Evolutionary conservation across 2,888 invertebrate genomes (phyloP).

Genomic region (Acronicta aceris): DNA sequence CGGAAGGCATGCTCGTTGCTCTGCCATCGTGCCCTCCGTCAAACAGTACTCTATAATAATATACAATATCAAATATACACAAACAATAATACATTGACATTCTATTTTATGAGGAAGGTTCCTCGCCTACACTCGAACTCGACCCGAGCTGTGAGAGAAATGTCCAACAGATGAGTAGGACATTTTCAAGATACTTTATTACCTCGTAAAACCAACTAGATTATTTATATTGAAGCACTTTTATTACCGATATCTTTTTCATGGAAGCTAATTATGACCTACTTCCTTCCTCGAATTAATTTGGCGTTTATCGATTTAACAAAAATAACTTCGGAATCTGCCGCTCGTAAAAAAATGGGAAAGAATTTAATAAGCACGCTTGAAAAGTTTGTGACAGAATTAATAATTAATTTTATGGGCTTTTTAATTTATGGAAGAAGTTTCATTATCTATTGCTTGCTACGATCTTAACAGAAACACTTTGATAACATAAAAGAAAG

Average conservation of each 20-base stretch:
- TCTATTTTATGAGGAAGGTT: conserved; percentile 50
- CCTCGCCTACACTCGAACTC: conserved; percentile 52
- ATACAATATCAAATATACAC: conserved; percentile 46
- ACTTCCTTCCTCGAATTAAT: conserved; percentile 64
- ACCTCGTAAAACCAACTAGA: conserved; percentile 65
- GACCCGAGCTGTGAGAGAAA: conserved; percentile 49
- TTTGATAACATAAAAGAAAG: conserved; percentile 1
- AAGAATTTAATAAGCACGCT: conserved; percentile 46
- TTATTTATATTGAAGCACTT: conserved; percentile 65
- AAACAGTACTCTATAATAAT: conserved; percentile 29
- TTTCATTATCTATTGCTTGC: conserved; percentile 19
- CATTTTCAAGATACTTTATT: conserved; percentile 65
- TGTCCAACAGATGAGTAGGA: conserved; percentile 56
- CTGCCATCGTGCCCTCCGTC: conserved; percentile 22
- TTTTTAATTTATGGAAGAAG: conserved; percentile 30
- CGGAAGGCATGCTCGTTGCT: conserved; percentile 10
- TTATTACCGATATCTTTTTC: conserved; percentile 65
- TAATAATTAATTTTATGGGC: conserved; percentile 40
- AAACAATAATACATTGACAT: conserved; percentile 50
- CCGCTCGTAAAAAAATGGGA: conserved; percentile 47
- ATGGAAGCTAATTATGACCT: conserved; percentile 64
- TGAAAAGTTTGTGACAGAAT: conserved; percentile 42
- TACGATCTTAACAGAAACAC: not conserved
- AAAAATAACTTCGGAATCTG: conserved; percentile 51
- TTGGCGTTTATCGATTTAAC: conserved; percentile 53